Percentiles rank a stretch among this genome's conserved stretches.
Conservation (phyloP, 2,113 vertebrate genomes). For the Tor tambroides region DNA sequence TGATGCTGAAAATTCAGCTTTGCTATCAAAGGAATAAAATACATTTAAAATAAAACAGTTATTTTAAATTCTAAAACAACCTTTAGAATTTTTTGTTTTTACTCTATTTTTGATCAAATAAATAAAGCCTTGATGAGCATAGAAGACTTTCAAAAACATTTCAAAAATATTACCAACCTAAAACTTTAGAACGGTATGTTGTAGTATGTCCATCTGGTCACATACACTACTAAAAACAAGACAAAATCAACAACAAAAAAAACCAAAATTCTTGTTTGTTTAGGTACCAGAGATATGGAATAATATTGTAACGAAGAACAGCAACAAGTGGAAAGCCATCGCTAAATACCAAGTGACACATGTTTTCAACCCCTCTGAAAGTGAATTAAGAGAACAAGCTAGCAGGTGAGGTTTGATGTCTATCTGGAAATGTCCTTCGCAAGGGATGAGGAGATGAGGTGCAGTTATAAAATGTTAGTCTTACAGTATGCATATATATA, state of each 20-base stretch:
- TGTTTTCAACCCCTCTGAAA: slow-evolving; percentile 83
- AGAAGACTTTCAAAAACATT: too few relatives aligned
- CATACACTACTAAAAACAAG: too few relatives aligned
- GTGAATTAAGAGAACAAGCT: slow-evolving; percentile 84
- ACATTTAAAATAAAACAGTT: background rate
- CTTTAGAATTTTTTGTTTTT: background rate
- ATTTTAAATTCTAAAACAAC: background rate
- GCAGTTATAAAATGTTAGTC: background rate
- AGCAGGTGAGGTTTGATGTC: slow-evolving; percentile 74
- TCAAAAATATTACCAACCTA: too few relatives aligned
- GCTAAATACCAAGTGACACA: slow-evolving; percentile 89
- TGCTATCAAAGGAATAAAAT: background rate
- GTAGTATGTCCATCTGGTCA: too few relatives aligned
- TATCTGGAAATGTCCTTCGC: background rate
- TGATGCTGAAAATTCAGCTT: background rate
- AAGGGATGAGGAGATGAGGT: background rate
- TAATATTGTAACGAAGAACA: slow-evolving; percentile 79
- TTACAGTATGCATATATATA: background rate
- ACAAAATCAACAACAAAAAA: too few relatives aligned
- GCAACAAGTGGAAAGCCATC: slow-evolving; percentile 89
- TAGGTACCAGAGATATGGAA: slow-evolving; percentile 90
- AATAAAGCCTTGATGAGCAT: background rate
- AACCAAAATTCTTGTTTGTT: background rate
- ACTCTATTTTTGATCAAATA: background rate
- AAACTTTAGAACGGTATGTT: too few relatives aligned